Percentiles rank a stretch among this genome's conserved stretches.
phyloP scores from a whole-genome alignment of 2,113 vertebrate species.

The Aspidoscelis tigris region DNA sequence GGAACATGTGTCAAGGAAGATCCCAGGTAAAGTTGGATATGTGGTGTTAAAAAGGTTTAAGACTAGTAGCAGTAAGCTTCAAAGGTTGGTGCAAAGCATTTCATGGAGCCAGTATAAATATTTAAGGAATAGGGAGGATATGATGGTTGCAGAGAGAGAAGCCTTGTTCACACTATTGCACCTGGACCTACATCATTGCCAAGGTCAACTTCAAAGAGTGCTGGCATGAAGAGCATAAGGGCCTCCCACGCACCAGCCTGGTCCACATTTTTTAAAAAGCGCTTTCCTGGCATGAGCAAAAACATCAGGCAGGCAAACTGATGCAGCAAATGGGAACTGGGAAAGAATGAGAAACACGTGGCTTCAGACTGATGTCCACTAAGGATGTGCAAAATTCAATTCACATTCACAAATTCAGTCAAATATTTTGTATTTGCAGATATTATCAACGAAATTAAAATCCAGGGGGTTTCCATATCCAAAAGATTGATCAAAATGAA shows the following conservation, averaged over 20 bases:
- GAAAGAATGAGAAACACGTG: neutral
- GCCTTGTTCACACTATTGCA: neutral
- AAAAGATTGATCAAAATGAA: too few species aligned
- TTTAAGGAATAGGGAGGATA: constrained; percentile 19
- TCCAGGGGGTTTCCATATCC: too few species aligned
- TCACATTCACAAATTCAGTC: too few species aligned
- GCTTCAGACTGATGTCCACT: neutral
- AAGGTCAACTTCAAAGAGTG: constrained; percentile 4
- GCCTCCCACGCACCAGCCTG: neutral
- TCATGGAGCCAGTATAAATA: constrained; percentile 22
- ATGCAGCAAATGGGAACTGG: neutral
- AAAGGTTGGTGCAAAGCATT: neutral
- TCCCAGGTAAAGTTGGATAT: too few species aligned
- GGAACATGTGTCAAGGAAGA: neutral
- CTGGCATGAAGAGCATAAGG: neutral
- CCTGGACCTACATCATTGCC: neutral
- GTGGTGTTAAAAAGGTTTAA: neutral
- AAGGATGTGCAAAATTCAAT: too few species aligned
- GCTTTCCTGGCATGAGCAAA: neutral
- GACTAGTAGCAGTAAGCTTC: neutral
- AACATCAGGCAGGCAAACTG: neutral
- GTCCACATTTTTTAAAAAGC: neutral
- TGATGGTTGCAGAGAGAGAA: neutral
- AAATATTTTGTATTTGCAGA: too few species aligned
- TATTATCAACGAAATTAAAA: too few species aligned